Base-by-base conservation (phyloP, 2,113 vertebrate species). In the Corapipo altera region DNA sequence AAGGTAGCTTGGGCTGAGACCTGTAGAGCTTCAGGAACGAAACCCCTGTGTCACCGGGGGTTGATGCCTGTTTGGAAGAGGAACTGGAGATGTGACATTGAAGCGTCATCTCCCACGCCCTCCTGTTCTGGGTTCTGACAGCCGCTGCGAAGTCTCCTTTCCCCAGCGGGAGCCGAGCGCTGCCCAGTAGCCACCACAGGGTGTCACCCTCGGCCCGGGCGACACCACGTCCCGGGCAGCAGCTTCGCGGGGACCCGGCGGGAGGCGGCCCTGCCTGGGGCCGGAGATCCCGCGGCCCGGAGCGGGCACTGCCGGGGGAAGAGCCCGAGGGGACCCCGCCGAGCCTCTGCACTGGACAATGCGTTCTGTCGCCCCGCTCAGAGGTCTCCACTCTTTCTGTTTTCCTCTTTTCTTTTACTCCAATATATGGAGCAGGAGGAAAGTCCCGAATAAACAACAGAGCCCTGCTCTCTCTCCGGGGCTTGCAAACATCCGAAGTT, bases 121-220 rank as follows among this genome's bases (percentile, higher is more conserved):
- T 23, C 5, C 1, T 0, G 5, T 2, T 14, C 3, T 0, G n/a
- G 8, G 9, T 2, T 18, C 8, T 6, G 5, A 1, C 32, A 6
- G 12, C 10, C 22, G 5, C 3, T 7, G 2, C 43, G 2, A 12
- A 7, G 35, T 5, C 27, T 12, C 17, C 37, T 8, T 28, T 2
- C 10, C 10, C 19, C 33, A 1, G 43, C 32, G 19, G 54, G 51
- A 33, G 44, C 27, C 35, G 57, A 18, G 88, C 66, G 44, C 66
- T 65, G 51, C 44, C 43, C 39, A 24, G 59, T 13, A 11, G 33
- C 67, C 35, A 22, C 88, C 88, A 7, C 80, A 0, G 23, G 80
- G 81, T 66, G 88, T 72, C 57, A 58, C 19, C 88, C 80, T 71
- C 58, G 33, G 88, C 65, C 32, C 72, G 32, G n/a, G 55, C 64